Conservation (phyloP, 2,888 invertebrate species). For the Tenthredo distinguenda region DNA sequence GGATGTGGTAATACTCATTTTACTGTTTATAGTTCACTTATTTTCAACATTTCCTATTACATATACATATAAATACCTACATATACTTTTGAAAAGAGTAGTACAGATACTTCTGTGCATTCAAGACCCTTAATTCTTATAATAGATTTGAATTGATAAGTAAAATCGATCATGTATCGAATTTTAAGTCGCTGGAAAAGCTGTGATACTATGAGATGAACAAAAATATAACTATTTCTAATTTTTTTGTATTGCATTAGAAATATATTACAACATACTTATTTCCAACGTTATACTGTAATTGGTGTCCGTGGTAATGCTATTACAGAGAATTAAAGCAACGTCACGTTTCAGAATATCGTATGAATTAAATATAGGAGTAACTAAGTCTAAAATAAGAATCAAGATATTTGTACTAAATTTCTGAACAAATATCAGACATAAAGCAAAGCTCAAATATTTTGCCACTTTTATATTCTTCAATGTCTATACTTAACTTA, state of each 20-base stretch:
- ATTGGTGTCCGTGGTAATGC: conserved; percentile 41
- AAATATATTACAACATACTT: neutral
- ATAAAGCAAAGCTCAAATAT: neutral
- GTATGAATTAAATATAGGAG: conserved; percentile 1
- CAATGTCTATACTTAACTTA: neutral
- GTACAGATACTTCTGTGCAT: neutral
- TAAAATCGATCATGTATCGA: neutral
- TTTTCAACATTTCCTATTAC: neutral
- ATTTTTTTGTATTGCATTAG: neutral
- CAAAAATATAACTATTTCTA: neutral
- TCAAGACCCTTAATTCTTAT: neutral
- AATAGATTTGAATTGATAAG: neutral
- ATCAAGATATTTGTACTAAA: neutral
- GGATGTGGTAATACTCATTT: conserved; percentile 63
- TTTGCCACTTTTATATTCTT: neutral
- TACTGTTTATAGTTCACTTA: neutral
- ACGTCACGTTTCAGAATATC: conserved; percentile 34
- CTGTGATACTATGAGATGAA: neutral
- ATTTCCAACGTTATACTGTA: conserved; percentile 1
- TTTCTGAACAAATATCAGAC: conserved; percentile 14
- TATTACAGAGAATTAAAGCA: conserved; percentile 31
- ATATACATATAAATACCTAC: neutral
- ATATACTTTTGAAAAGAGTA: neutral
- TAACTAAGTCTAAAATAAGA: neutral
- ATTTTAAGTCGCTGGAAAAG: neutral